Evolutionary conservation across 2,888 invertebrate species (phyloP), one percentile per base, ranked within the genome.

Genomic region (Aricia artaxerxes): DNA sequence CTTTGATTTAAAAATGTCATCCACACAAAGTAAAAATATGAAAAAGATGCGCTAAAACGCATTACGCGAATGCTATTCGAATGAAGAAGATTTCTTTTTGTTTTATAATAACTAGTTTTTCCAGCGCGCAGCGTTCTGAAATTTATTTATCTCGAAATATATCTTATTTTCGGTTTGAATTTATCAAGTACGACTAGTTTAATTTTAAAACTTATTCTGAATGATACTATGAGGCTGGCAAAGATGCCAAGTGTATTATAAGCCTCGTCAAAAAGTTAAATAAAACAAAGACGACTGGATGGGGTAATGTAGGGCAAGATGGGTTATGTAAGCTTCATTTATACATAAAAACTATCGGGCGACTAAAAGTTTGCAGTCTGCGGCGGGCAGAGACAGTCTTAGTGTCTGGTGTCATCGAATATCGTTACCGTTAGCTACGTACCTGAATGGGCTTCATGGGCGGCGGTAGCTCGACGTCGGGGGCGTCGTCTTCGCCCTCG

Each of bases 361-460:
- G 49, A 49, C 49, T 49, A 49, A 49, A 49, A 49, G 49, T 49
- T 11, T 49, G 49, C 49, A 49, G 9, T 49, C 49, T 49, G 9
- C 49, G 49, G 49, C 9, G 49, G 2, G 24, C 24, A 24, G 24
- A 24, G 24, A 24, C 24, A 24, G 2, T 49, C 49, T 6, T 49
- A 49, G 9, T 49, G 9, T 44, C 44, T 44, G 44, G 44, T 44
- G 9, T 49, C 57, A 11, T 11, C 3, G 64, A 4, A 9, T 64
- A 64, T 31, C 1, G 4, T 24, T 64, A 31, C 6, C 4, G 31
- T 64, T 31, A 24, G 31, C 83, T 86, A 35, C 49, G 40, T 78
- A 97, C 98, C 89, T 97, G 97, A 84, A 98, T 97, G n/a, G 98
- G 98, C 88, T 98, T 98, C 99, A 99, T 99, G 1, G 99, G 98